phyloP scores from a whole-genome alignment of 2,797 vertebrate genomes.

The Gymnopithys bicolor region DNA sequence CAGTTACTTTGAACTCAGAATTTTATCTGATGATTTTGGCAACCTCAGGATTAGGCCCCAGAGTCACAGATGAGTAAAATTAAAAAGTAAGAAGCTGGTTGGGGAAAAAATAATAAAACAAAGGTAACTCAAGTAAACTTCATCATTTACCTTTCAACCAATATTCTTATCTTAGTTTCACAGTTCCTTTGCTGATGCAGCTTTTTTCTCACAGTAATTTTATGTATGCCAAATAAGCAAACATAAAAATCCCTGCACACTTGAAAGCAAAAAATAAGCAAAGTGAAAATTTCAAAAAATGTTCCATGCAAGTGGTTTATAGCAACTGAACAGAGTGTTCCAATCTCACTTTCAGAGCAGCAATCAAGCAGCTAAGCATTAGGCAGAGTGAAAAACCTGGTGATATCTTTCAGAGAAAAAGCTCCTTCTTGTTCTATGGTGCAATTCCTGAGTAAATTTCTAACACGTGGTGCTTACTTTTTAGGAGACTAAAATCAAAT shows the following conservation, averaged over 20 bases:
- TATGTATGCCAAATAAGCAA: not conserved
- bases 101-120: not conserved
- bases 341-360: not conserved
- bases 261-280: not conserved
- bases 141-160: not conserved
- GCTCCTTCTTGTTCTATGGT: not conserved
- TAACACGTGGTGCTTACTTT: accelerated
- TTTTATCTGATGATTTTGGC: not conserved
- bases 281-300: not conserved
- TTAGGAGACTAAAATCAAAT: not conserved
- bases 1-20: not conserved
- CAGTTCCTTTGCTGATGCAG: not conserved
- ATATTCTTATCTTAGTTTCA: not conserved
- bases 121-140: not conserved
- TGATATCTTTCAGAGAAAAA: not conserved
- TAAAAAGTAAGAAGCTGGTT: not conserved
- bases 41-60: not conserved
- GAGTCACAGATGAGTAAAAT: not conserved
- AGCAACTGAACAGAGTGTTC: not conserved
- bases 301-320: not conserved
- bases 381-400: not conserved
- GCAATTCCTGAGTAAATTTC: not conserved
- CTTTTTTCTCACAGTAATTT: not conserved
- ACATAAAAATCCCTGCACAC: not conserved
- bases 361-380: not conserved